phyloP scores from a whole-genome alignment of 2,888 invertebrate genomes.

The Resseliella maxima region DNA sequence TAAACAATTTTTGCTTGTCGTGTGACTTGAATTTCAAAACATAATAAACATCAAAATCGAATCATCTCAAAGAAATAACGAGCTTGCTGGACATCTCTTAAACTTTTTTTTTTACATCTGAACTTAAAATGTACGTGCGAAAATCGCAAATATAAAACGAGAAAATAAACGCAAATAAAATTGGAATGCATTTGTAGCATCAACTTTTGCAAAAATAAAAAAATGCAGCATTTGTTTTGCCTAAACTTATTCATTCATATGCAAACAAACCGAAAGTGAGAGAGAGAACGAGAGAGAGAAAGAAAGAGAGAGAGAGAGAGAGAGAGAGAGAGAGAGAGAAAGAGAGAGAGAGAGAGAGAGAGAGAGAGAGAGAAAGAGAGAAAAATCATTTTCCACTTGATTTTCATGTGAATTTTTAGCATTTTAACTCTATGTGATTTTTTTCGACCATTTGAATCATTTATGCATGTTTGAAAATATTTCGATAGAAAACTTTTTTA shows the following conservation, averaged over 20 bases:
- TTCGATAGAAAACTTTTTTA: neutral
- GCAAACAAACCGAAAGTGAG: neutral
- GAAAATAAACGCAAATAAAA: neutral
- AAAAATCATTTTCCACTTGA: neutral
- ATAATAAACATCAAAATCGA: neutral
- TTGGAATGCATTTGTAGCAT: neutral
- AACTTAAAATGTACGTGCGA: neutral
- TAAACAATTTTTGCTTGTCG: too few relatives aligned
- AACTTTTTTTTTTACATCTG: neutral
- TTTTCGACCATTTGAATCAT: neutral
- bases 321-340: too few relatives aligned
- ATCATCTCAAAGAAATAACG: conserved; percentile 20
- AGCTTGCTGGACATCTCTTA: neutral
- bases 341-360: too few relatives aligned
- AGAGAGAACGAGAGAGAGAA: too few relatives aligned
- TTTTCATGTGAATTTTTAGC: neutral
- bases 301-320: neutral
- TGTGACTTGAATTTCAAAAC: neutral
- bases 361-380: too few relatives aligned
- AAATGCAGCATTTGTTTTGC: neutral
- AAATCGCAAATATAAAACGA: neutral
- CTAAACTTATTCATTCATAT: neutral
- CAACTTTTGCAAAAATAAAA: neutral
- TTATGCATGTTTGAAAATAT: neutral
- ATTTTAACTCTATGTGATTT: neutral